phyloP scores from a whole-genome alignment of 2,797 vertebrate species.

The Dicrostonyx torquatus region DNA sequence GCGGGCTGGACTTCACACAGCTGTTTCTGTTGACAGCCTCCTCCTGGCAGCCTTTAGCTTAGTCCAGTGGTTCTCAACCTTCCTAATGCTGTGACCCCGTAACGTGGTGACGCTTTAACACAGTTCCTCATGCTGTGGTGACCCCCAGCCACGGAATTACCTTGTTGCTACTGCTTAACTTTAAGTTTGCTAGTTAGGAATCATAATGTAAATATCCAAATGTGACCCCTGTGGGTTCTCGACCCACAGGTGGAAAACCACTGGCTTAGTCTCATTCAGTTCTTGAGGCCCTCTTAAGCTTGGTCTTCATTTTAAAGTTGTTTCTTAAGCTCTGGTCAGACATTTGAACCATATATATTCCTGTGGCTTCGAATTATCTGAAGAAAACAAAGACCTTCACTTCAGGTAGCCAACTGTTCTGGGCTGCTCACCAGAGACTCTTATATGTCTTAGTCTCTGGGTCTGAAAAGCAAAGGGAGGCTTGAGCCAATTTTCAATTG shows the following conservation, averaged over 20 bases:
- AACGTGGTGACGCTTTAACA: background rate
- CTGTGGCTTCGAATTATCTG: background rate
- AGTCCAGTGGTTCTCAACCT: background rate
- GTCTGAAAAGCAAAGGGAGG: background rate
- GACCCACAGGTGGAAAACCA: background rate
- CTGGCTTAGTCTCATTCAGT: background rate
- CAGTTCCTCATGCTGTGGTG: background rate
- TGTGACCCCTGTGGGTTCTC: background rate
- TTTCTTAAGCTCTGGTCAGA: background rate
- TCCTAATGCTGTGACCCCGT: too few species aligned
- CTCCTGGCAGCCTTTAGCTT: background rate
- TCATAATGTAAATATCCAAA: background rate
- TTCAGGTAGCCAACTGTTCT: background rate
- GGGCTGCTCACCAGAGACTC: background rate
- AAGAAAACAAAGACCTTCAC: slow-evolving; percentile 51
- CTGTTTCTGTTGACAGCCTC: background rate
- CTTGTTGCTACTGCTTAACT: too few species aligned
- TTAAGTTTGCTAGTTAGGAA: background rate
- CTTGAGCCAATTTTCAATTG: background rate
- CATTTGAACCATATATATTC: background rate
- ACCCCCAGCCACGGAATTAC: background rate
- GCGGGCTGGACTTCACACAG: background rate
- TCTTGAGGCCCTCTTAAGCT: background rate
- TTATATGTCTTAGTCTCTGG: background rate
- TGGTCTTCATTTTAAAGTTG: background rate